Percentiles rank a stretch among this genome's conserved stretches.
Evolutionary conservation across 2,888 invertebrate species (phyloP).

Genomic region (Machimus rusticus): DNA sequence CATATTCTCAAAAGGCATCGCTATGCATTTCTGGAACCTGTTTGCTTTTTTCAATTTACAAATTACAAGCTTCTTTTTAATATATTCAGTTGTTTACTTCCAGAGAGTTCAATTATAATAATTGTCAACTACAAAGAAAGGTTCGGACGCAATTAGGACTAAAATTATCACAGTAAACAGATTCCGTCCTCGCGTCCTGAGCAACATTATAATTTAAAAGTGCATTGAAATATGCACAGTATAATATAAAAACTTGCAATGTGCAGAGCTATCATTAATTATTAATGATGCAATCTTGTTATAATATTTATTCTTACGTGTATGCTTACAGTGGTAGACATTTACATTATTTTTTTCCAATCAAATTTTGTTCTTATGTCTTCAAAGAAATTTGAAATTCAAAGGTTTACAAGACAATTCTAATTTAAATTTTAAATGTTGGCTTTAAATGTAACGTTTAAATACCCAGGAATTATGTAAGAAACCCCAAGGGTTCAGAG

Average conservation of each 20-base stretch:
- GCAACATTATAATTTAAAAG: neutral
- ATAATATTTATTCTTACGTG: neutral
- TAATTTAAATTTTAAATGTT: neutral
- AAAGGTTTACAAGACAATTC: neutral
- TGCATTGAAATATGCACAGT: neutral
- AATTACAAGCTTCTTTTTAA: neutral
- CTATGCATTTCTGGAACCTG: too few species aligned
- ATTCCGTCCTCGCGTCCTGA: neutral
- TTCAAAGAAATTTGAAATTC: neutral
- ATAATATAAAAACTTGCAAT: neutral
- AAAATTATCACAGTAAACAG: neutral
- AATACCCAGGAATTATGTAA: neutral
- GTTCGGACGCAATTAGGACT: neutral
- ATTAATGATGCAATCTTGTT: neutral
- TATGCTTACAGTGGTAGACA: neutral
- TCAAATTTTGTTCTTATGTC: neutral
- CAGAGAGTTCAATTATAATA: neutral
- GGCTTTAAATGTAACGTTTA: neutral
- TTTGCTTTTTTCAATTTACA: neutral
- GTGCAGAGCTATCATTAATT: neutral
- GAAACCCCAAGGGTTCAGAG: neutral
- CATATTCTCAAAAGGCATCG: neutral
- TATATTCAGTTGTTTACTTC: neutral
- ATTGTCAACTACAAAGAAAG: neutral
- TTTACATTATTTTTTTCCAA: neutral